phyloP scores from a whole-genome alignment of 2,797 vertebrate genomes.

The Enteromius afrohamiltoni region DNA sequence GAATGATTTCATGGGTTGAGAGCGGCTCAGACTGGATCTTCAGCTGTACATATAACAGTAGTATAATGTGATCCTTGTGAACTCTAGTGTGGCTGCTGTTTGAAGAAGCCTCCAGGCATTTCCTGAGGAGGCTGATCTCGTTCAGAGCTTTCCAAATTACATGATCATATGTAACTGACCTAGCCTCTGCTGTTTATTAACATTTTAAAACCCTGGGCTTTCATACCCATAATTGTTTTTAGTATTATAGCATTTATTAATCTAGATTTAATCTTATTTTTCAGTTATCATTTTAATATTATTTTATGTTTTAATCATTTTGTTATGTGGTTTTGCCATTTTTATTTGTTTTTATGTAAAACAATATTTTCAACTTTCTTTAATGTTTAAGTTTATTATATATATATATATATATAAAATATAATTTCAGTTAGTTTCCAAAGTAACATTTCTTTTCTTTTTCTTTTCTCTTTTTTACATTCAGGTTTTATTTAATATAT shows the following conservation, averaged over 20 bases:
- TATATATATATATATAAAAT: too few species aligned
- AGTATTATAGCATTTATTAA: neutral
- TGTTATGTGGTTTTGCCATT: neutral
- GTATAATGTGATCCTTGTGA: slow-evolving; percentile 18
- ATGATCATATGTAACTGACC: neutral
- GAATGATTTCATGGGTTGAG: slow-evolving; percentile 40
- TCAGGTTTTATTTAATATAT: neutral
- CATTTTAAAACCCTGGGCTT: neutral
- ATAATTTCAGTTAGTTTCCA: neutral
- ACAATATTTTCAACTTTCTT: neutral
- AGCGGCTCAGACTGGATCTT: slow-evolving; percentile 38
- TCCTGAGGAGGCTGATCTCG: neutral
- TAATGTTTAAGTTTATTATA: neutral
- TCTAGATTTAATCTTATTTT: neutral
- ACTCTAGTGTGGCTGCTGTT: slow-evolving; percentile 26
- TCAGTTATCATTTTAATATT: neutral
- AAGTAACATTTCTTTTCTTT: neutral
- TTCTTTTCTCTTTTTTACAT: neutral
- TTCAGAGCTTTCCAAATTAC: neutral
- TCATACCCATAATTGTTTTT: neutral
- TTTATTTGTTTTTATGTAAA: neutral
- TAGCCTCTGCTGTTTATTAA: slow-evolving; percentile 11
- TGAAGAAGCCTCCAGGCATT: slow-evolving; percentile 38
- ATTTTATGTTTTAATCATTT: neutral
- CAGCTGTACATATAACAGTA: slow-evolving; percentile 23